Evolutionary conservation across 2,888 invertebrate species (phyloP).

Genomic region (Heliconius hortense): DNA sequence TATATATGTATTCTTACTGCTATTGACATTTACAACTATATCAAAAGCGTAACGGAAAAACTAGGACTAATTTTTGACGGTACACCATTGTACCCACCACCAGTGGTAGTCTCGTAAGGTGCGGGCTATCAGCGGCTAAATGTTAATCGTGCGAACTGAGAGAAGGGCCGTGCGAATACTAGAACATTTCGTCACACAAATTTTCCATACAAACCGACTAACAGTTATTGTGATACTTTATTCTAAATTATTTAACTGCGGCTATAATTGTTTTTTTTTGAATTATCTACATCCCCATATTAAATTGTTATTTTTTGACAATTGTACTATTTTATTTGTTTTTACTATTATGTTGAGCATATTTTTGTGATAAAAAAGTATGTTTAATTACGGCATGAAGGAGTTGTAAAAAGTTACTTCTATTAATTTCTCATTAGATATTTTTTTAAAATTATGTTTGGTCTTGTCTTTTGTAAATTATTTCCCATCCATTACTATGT

Average conservation of each 20-base stretch:
- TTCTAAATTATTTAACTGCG: conserved; percentile 7
- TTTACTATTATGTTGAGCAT: too few species aligned
- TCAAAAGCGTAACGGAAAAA: conserved; percentile 11
- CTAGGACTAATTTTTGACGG: neutral
- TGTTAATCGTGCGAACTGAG: conserved; percentile 58
- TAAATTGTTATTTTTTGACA: neutral
- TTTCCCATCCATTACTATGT: neutral
- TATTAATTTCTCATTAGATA: too few species aligned
- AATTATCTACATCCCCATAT: neutral
- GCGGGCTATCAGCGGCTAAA: conserved; percentile 51
- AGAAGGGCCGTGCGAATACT: conserved; percentile 68
- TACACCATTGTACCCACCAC: conserved; percentile 1
- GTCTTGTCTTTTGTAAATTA: neutral
- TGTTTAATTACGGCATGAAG: too few species aligned
- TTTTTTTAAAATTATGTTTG: neutral
- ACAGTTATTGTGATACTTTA: conserved; percentile 31
- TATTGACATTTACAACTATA: neutral
- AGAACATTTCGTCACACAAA: conserved; percentile 58
- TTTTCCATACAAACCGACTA: conserved; percentile 33
- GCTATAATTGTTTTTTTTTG: neutral
- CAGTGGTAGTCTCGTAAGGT: conserved; percentile 36
- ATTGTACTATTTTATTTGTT: neutral
- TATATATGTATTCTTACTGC: too few species aligned
- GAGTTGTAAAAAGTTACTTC: too few species aligned
- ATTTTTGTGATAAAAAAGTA: too few species aligned